Conservation (phyloP, 2,113 vertebrate species). For the Pagrus major region DNA sequence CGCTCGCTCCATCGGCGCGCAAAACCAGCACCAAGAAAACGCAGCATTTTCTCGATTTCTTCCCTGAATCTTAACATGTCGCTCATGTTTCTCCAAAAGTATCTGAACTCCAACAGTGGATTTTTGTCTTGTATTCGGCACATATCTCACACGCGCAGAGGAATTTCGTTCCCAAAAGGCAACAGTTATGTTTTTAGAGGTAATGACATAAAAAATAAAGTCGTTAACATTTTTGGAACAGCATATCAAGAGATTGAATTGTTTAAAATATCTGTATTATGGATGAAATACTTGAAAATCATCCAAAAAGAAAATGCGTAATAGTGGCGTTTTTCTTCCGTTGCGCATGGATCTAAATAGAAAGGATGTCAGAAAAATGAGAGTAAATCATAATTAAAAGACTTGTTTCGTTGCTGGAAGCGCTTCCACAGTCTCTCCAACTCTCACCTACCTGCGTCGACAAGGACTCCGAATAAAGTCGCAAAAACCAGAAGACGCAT, state of each 20-base stretch:
- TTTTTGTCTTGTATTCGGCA: neutral
- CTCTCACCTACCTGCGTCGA: constrained; percentile 76
- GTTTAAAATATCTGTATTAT: neutral
- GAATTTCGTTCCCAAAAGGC: neutral
- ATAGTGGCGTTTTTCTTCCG: no score
- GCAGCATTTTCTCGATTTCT: neutral
- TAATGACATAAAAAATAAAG: neutral
- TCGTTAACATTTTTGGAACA: neutral
- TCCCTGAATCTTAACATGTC: neutral
- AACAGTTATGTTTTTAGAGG: neutral
- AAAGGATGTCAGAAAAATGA: no score
- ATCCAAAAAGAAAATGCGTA: neutral
- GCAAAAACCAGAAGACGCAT: constrained; percentile 80
- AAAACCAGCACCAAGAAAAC: constrained; percentile 4
- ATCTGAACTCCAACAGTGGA: fast-evolving
- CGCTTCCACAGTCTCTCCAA: no score
- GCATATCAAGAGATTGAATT: fast-evolving
- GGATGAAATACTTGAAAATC: neutral
- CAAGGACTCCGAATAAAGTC: constrained; percentile 81
- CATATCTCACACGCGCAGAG: neutral
- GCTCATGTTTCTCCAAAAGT: neutral
- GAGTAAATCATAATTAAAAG: no score
- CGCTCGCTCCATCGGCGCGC: neutral
- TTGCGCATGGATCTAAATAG: neutral
- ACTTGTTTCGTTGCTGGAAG: no score